Evolutionary conservation across 2,797 vertebrate genomes (phyloP).

Genomic region (Syndactyla subalaris): DNA sequence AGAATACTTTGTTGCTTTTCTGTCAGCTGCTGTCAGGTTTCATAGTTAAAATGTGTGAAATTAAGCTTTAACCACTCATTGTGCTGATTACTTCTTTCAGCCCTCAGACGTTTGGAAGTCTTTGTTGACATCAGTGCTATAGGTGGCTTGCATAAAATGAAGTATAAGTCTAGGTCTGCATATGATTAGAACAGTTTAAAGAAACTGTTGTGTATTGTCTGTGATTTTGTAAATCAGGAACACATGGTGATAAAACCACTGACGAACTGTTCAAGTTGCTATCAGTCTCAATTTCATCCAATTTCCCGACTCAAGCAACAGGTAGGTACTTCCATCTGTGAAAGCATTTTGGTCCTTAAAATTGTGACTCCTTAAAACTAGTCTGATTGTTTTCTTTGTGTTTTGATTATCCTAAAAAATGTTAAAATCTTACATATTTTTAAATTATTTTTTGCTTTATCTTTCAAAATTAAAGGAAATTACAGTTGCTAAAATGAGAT

Average conservation of each 20-base stretch:
- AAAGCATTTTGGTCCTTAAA: not conserved
- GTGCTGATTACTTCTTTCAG: not conserved
- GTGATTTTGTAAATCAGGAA: constrained; percentile 64
- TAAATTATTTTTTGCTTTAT: not conserved
- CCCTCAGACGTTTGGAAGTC: not conserved
- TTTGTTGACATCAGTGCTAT: not conserved
- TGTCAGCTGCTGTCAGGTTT: not conserved
- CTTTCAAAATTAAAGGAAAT: not conserved
- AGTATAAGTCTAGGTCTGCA: not conserved
- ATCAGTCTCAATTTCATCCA: constrained; percentile 77
- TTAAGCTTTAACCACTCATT: not conserved
- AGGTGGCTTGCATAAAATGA: not conserved
- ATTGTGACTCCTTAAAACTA: not conserved
- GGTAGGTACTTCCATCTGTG: constrained; percentile 46
- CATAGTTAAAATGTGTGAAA: not conserved
- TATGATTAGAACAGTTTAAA: not conserved
- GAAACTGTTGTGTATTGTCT: not conserved
- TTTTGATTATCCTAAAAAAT: not conserved
- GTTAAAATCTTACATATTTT: not conserved
- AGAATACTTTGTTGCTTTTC: not conserved
- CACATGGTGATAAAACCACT: constrained; percentile 12
- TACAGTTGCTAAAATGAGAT: not conserved
- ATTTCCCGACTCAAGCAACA: constrained; percentile 70
- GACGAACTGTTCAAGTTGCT: constrained; percentile 42
- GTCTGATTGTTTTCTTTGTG: not conserved